Evolutionary conservation across 2,113 vertebrate species (phyloP).

Genomic region (Caretta caretta): DNA sequence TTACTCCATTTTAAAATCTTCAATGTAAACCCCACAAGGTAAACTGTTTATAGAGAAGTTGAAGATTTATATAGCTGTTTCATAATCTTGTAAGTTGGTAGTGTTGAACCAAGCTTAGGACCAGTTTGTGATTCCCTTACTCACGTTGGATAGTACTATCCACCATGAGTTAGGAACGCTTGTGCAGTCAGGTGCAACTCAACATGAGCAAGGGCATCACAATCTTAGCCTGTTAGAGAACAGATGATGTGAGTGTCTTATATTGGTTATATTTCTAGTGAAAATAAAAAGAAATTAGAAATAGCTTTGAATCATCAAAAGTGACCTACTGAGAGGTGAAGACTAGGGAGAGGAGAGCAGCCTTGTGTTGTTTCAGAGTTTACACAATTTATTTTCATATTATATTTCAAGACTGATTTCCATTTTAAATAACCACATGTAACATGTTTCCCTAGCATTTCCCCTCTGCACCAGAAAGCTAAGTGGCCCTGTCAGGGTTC

Average conservation of each 20-base stretch:
- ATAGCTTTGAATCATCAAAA: background rate
- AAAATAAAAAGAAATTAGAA: background rate
- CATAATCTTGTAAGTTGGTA: background rate
- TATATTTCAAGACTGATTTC: background rate
- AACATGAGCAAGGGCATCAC: background rate
- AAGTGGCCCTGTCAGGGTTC: no score
- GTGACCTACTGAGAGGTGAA: background rate
- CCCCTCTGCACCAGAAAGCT: background rate
- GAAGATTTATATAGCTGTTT: background rate
- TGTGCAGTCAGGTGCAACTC: background rate
- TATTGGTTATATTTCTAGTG: background rate
- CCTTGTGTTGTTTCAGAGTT: background rate
- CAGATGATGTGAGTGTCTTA: background rate
- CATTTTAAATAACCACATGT: background rate
- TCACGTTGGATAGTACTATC: background rate
- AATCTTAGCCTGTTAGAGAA: background rate
- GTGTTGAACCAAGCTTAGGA: background rate
- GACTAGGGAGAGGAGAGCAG: background rate
- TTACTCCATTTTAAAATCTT: background rate
- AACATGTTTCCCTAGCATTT: background rate
- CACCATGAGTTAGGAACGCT: background rate
- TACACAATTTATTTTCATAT: background rate
- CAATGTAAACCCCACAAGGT: background rate
- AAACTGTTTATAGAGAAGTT: background rate
- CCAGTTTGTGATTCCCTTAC: background rate